Evolutionary conservation across 2,888 invertebrate species (phyloP), one percentile per base, ranked within the genome.

Genomic region (Eilema sororculum): DNA sequence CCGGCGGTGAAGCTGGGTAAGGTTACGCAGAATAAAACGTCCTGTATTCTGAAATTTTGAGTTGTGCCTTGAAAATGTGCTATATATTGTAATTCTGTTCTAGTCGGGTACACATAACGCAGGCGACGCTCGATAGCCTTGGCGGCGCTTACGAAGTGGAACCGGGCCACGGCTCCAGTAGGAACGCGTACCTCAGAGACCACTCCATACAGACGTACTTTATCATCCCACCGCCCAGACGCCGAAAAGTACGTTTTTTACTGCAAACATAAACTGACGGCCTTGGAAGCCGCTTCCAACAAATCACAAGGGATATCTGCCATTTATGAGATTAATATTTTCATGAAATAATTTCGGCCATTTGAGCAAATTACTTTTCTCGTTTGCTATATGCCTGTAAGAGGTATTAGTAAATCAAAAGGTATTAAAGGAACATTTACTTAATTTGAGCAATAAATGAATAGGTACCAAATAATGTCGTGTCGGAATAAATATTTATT

Each of bases 91-190:
- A 52, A 57, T 61, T 70, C 64, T 78, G 78, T 83, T 95, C 12
- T 93, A 98, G 98, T 63, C 96, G 98, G 25, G 98, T 98, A 63
- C 98, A 98, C 89, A 97, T 98, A 77, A 98, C 98, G 3, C 97
- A 98, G 87, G 97, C 98, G 24, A 98, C 98, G 1, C 93, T 98
- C 78, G 98, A 98, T 86, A 97, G 97, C 86, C 96, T 99, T 59
- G 98, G 97, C 46, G 98, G 98, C 0, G 98, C 98, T 84, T 99
- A 98, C 90, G 98, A 98, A 90, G 98, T 98, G 72, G 99, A 99
- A 92, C 97, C 98, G 0, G 98, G 98, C 0, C 97, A 97, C 87
- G 98, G 98, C 6, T 97, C 97, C 68, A 97, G 97, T 70, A 96
- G 98, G 72, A 98, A 98, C 89, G 97, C 97, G 67, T 98, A 98